Conservation (phyloP, 1,140 invertebrate species). For the Drosophila kanapiae region DNA sequence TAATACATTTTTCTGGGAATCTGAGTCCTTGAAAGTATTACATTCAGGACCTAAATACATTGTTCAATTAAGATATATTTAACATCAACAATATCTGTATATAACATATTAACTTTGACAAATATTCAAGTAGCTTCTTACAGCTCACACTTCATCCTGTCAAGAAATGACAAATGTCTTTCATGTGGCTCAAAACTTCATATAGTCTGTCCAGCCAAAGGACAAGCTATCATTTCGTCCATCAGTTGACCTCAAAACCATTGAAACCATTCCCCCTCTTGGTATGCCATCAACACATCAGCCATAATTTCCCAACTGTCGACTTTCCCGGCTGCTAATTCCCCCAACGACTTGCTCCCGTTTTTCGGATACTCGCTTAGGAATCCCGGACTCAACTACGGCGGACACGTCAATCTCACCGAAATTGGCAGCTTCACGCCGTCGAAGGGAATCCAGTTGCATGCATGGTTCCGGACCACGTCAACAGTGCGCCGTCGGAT, state of each 20-base stretch:
- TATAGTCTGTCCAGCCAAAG: too few species aligned
- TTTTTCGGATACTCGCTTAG: conserved; percentile 47
- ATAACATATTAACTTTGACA: background rate
- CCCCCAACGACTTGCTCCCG: conserved; percentile 32
- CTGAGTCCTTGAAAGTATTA: background rate
- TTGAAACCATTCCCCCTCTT: background rate
- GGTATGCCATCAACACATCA: conserved; percentile 31
- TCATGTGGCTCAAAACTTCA: background rate
- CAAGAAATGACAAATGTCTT: background rate
- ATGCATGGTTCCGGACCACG: conserved; percentile 81
- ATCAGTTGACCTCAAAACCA: conserved; percentile 10
- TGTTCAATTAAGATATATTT: background rate
- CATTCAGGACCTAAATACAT: background rate
- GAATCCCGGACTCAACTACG: conserved; percentile 86
- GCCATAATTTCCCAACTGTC: conserved; percentile 29
- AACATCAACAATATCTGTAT: background rate
- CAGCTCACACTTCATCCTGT: background rate
- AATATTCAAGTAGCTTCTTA: background rate
- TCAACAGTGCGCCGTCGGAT: conserved; percentile 85
- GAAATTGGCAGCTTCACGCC: conserved; percentile 85
- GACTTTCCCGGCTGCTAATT: conserved; percentile 37
- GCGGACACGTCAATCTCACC: conserved; percentile 86
- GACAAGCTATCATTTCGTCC: conserved; percentile 1
- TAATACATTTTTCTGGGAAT: background rate
- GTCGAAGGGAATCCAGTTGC: conserved; percentile 72